phyloP scores from a whole-genome alignment of 2,888 invertebrate species.

The Drosophila algonquin region DNA sequence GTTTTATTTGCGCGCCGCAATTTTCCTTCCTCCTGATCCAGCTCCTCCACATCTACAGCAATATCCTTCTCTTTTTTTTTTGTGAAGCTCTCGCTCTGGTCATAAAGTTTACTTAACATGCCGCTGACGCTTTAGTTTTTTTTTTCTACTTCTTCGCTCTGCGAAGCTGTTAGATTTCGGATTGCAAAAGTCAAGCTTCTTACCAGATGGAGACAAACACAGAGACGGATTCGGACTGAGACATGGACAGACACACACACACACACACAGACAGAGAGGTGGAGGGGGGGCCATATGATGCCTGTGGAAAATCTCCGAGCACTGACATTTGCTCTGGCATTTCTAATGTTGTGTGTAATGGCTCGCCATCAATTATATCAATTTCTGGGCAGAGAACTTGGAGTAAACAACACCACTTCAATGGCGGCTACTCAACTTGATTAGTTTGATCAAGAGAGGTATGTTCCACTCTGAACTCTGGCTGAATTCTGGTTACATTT shows the following conservation, averaged over 20 bases:
- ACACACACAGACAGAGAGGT: slow-evolving; percentile 24
- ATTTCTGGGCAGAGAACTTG: slow-evolving; percentile 52
- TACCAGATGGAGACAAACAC: slow-evolving; percentile 53
- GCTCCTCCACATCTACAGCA: background rate
- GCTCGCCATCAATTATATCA: slow-evolving; percentile 71
- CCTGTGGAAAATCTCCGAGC: slow-evolving; percentile 43
- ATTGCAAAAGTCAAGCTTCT: slow-evolving; percentile 74
- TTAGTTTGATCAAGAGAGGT: slow-evolving; percentile 39
- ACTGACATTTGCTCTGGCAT: slow-evolving; percentile 16
- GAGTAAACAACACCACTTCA: slow-evolving; percentile 43
- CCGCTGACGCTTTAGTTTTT: slow-evolving; percentile 51
- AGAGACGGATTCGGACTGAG: slow-evolving; percentile 13
- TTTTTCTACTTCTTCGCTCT: slow-evolving; percentile 11
- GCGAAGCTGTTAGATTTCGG: slow-evolving; percentile 70
- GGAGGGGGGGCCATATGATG: slow-evolving; percentile 46
- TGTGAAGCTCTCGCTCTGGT: slow-evolving; percentile 48
- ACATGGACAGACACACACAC: slow-evolving; percentile 8
- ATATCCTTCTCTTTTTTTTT: slow-evolving; percentile 39
- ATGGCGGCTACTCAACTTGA: slow-evolving; percentile 49
- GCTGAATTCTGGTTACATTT: slow-evolving; percentile 22
- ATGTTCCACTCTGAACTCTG: slow-evolving; percentile 14
- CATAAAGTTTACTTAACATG: slow-evolving; percentile 79
- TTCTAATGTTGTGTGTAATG: slow-evolving; percentile 61
- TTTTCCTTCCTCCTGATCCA: slow-evolving; percentile 55
- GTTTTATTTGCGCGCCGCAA: slow-evolving; percentile 75